Base-by-base conservation (phyloP, 2,888 invertebrate genomes). In the Drosophila ezoana region DNA sequence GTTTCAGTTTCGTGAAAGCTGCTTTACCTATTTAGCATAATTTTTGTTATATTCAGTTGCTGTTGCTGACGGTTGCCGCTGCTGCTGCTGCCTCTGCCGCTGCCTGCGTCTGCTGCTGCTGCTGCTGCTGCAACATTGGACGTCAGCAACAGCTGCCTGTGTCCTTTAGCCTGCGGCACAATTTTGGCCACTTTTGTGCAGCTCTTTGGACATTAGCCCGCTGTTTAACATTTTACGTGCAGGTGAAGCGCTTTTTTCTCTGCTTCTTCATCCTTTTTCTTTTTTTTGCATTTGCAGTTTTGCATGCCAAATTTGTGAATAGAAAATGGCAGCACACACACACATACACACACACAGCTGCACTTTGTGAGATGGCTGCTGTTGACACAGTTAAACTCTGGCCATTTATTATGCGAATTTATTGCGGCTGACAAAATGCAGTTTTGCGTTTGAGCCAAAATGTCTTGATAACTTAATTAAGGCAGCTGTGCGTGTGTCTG, bases 11-110 rank as follows among this genome's bases (percentile, higher is more conserved):
- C 80, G 65, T 58, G 47, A 81, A 85, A 87, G 86, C 86, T 45
- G 83, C 83, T 85, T 85, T 87, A 79, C 77, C 85, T 87, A 76
- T 87, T 87, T 87, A 83, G 86, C 86, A 87, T 87, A 87, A 87
- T 87, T 87, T 87, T 75, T 76, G 76, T 77, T 74, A 72, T 69
- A 71, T 69, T 57, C 49, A 52, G 57, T 62, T 64, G 76, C 49
- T 62, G 63, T 40, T 28, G 28, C 28, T 28, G 28, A 28, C 28
- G 28, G 8, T 28, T 28, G 28, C 28, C 68, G 52, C 49, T 56
- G 53, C 62, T 57, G 75, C 53, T 64, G 76, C 51, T 61, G 80
- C 60, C 56, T 38, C 56, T 65, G 57, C 47, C 44, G 37, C 66
- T 45, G 57, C 53, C 59, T 8, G 18, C 18, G 18, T 18, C 18